These are phyloP conservation scores for Columba guinea DNA, from an alignment of 2,797 vertebrate species.

Conservation along the genomic window DNA sequence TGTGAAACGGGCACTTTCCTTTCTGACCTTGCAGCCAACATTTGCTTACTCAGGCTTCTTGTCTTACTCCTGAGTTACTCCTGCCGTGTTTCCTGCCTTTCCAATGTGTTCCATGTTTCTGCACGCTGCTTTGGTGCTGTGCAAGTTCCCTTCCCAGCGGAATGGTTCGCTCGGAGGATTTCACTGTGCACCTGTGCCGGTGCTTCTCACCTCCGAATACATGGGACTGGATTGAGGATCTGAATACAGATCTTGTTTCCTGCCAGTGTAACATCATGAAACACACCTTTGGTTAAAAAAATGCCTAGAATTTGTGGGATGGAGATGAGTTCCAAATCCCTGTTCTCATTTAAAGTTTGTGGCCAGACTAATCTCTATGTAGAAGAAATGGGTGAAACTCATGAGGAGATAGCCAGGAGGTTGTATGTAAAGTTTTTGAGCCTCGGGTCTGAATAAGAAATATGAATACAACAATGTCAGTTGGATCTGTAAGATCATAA, in stretches of 20 bases:
- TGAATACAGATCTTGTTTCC: neutral
- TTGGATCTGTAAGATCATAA: neutral
- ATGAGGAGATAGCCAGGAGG: neutral
- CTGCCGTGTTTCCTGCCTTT: slow-evolving; percentile 14
- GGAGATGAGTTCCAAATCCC: neutral
- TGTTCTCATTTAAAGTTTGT: neutral
- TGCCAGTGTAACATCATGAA: neutral
- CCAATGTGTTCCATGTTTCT: neutral
- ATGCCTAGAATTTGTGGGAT: neutral
- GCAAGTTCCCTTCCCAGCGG: neutral
- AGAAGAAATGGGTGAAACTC: neutral
- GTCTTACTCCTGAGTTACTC: neutral
- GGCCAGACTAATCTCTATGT: neutral
- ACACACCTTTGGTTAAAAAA: neutral
- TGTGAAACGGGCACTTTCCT: neutral
- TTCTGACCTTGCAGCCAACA: neutral
- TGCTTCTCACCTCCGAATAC: neutral
- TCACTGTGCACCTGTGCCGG: neutral
- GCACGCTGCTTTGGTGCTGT: neutral
- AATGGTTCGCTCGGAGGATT: neutral
- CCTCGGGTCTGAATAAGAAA: neutral
- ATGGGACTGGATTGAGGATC: neutral
- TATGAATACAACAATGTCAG: neutral
- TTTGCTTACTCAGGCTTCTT: slow-evolving; percentile 27
- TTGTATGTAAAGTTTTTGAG: neutral